These are phyloP conservation scores for Nanorana parkeri DNA, from an alignment of 2,113 vertebrate genomes.

Conservation along the genomic window DNA sequence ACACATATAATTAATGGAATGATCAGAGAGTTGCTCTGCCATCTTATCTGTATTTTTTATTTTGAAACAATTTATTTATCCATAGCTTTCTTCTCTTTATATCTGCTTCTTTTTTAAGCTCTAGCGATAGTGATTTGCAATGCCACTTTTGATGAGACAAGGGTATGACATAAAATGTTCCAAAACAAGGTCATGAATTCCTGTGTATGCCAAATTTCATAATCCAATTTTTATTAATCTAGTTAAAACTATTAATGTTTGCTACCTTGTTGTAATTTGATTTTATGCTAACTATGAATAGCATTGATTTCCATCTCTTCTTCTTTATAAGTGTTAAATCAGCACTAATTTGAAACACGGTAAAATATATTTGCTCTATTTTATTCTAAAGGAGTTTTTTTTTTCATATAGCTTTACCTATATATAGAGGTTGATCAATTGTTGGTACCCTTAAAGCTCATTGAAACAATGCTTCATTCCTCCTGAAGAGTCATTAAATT, in stretches of 20 bases:
- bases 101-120: not conserved
- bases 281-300: constrained; percentile 18
- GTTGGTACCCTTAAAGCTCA: no score
- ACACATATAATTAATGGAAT: constrained; percentile 48
- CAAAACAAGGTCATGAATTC: constrained; percentile 30
- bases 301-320: not conserved
- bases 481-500: no score
- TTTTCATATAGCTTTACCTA: no score
- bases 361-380: no score
- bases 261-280: constrained; percentile 13
- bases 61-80: constrained; percentile 16
- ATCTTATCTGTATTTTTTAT: constrained; percentile 41
- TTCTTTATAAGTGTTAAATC: not conserved
- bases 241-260: constrained; percentile 23
- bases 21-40: constrained; percentile 30
- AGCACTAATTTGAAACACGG: no score
- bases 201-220: constrained; percentile 17
- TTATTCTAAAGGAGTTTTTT: no score
- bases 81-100: not conserved
- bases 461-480: no score
- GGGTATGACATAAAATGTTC: constrained; percentile 9
- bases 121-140: constrained; percentile 15
- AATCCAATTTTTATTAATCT: constrained; percentile 14
- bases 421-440: no score
- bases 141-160: not conserved